Evolutionary conservation across 2,888 invertebrate species (phyloP).

Genomic region (Polydrusus tereticollis): DNA sequence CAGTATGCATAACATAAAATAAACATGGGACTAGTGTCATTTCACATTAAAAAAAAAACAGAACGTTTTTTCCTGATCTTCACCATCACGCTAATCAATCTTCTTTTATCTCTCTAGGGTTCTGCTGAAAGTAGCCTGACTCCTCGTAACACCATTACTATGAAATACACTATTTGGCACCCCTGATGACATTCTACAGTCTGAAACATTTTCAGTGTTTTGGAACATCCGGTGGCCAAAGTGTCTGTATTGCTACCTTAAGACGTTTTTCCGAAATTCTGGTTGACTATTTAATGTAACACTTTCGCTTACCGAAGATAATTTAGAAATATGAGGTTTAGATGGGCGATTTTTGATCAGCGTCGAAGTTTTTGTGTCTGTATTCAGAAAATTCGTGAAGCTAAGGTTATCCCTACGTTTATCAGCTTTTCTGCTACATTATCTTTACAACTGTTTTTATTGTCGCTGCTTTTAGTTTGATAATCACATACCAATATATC

Average conservation of each 20-base stretch:
- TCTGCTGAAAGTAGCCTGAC: not conserved
- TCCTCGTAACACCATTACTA: not conserved
- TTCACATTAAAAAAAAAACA: too few species aligned
- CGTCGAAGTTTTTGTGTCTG: constrained; percentile 14
- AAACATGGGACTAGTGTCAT: too few species aligned
- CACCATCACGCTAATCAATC: not conserved
- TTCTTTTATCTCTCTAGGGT: not conserved
- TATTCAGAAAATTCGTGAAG: constrained; percentile 19
- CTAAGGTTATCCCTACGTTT: not conserved
- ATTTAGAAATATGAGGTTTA: not conserved
- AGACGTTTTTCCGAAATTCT: not conserved
- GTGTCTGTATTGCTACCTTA: not conserved
- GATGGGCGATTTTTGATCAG: not conserved
- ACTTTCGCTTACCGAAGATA: not conserved
- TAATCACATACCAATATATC: not conserved
- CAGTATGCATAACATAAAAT: too few species aligned
- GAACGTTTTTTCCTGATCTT: not conserved
- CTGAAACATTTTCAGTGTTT: not conserved
- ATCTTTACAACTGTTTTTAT: not conserved
- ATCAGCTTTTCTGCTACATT: not conserved
- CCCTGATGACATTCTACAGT: not conserved
- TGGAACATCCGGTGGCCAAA: not conserved
- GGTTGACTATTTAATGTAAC: not conserved
- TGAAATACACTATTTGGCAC: not conserved
- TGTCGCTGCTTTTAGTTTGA: not conserved